phyloP scores from a whole-genome alignment of 2,113 vertebrate genomes.

The Chroicocephalus ridibundus region DNA sequence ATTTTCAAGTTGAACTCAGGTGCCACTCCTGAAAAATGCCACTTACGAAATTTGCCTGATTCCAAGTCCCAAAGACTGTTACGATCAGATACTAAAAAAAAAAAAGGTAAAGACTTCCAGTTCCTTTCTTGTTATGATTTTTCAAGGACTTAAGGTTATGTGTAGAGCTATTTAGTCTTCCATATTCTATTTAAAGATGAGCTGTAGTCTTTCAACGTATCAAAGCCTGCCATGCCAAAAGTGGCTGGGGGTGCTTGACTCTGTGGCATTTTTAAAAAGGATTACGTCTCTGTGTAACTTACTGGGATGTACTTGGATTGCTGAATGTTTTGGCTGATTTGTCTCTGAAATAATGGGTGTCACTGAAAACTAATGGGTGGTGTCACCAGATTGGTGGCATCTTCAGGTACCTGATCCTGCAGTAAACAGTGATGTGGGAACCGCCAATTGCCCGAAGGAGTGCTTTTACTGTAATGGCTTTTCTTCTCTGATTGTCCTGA shows the following conservation, averaged over 20 bases:
- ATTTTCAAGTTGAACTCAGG: not conserved
- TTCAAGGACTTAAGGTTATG: not conserved
- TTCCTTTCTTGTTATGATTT: not conserved
- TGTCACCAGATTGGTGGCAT: not conserved
- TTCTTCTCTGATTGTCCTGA: not conserved
- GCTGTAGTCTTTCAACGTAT: not conserved
- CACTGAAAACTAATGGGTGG: not conserved
- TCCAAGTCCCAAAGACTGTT: not conserved
- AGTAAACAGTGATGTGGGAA: not conserved
- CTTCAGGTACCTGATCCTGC: not conserved
- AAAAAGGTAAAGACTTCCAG: not conserved
- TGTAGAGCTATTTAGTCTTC: not conserved
- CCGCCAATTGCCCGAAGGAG: rapidly evolving
- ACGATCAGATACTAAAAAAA: not conserved
- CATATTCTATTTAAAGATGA: not conserved
- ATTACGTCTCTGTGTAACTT: not conserved
- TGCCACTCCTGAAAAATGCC: not conserved
- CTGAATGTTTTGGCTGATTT: not conserved
- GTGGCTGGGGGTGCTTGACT: not conserved
- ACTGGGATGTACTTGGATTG: not conserved
- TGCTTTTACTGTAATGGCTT: not conserved
- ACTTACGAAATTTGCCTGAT: not conserved
- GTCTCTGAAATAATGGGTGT: not conserved
- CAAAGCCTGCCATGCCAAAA: not conserved
- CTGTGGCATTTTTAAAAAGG: not conserved